Evolutionary conservation across 1,140 invertebrate genomes (phyloP).

Genomic region (Whitmania pigra): DNA sequence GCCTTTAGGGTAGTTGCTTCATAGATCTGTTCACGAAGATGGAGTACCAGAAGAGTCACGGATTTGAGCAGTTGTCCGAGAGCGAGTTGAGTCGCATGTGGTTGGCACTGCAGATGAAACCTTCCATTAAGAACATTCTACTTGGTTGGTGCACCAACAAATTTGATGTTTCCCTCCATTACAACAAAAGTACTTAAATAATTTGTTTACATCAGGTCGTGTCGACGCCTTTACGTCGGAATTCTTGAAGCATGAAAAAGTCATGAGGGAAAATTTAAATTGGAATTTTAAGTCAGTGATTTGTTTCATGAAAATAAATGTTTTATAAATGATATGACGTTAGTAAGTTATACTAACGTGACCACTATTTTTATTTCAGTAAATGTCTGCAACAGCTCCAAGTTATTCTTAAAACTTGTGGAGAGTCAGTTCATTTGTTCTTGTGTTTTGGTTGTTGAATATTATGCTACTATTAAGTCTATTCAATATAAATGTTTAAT

Average conservation of each 20-base stretch:
- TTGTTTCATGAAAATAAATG: too few species aligned
- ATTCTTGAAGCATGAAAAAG: neutral
- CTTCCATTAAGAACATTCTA: neutral
- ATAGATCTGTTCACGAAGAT: neutral
- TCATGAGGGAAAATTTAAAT: too few species aligned
- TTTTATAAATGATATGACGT: too few species aligned
- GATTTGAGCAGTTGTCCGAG: neutral
- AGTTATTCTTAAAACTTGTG: too few species aligned
- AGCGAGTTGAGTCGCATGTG: constrained; percentile 6
- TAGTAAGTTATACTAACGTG: too few species aligned
- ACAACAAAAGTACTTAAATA: neutral
- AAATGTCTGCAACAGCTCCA: too few species aligned
- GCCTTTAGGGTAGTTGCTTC: neutral
- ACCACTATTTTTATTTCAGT: too few species aligned
- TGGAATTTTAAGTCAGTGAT: too few species aligned
- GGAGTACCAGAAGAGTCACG: constrained; percentile 9
- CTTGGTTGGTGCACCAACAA: neutral
- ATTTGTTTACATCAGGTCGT: neutral
- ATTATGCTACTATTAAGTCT: too few species aligned
- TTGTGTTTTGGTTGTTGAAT: too few species aligned
- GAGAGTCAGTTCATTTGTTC: too few species aligned
- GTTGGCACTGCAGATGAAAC: constrained; percentile 4
- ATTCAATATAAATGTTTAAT: too few species aligned
- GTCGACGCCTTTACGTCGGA: neutral
- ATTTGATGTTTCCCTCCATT: neutral